A percentile compares a stretch with the other conserved stretches of the same genome.
phyloP scores from a whole-genome alignment of 2,888 invertebrate genomes.

The Bhutanitis thaidina region DNA sequence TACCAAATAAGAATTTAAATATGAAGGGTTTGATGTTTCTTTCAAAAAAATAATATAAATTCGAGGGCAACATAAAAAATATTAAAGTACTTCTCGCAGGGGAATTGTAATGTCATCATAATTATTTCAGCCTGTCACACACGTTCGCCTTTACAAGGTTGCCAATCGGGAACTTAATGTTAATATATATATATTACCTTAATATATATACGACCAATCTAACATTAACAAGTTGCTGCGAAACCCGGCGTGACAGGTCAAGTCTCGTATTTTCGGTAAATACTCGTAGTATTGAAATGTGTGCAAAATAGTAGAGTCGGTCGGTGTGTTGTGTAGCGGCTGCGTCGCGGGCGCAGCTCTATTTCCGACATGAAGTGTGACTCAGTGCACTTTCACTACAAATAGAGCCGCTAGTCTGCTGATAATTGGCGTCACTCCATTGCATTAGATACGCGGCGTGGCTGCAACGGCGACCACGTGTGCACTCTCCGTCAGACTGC shows the following conservation, averaged over 20 bases:
- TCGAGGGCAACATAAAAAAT: background rate
- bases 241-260: no score
- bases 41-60: background rate
- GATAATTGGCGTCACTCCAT: conserved; percentile 48
- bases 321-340: background rate
- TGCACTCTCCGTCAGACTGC: conserved; percentile 23
- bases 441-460: conserved; percentile 32
- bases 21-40: no score
- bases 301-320: conserved; percentile 6
- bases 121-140: no score
- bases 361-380: conserved; percentile 56
- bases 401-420: conserved; percentile 51
- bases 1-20: background rate
- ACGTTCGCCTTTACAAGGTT: no score
- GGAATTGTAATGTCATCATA: no score
- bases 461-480: conserved; percentile 20
- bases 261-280: no score
- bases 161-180: no score
- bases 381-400: conserved; percentile 71
- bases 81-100: background rate
- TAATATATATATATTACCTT: no score
- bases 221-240: no score
- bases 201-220: no score
- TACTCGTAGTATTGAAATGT: no score
- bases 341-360: conserved; percentile 37